These are phyloP conservation scores for Pseudochaenichthys georgianus DNA, from an alignment of 2,797 vertebrate species.

Conservation along the genomic window DNA sequence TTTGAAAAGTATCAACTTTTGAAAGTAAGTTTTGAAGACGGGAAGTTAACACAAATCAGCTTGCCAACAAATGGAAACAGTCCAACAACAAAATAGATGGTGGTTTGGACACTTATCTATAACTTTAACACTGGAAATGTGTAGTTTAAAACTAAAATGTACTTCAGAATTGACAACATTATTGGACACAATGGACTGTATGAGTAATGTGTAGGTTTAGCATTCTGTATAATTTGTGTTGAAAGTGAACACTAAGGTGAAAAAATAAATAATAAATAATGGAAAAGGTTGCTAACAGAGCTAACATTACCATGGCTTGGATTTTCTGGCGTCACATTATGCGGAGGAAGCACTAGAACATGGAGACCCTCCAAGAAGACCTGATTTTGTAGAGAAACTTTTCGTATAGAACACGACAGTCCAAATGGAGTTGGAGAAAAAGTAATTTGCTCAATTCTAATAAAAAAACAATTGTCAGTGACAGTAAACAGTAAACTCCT, in stretches of 20 bases:
- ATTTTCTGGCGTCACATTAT: not conserved
- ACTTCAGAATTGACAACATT: not conserved
- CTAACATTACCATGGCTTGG: not conserved
- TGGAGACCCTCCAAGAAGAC: not conserved
- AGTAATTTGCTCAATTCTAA: conserved; percentile 23
- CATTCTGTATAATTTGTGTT: not conserved
- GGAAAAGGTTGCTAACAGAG: not conserved
- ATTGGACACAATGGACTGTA: not conserved
- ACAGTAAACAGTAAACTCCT: conserved; percentile 1
- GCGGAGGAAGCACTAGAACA: conserved; percentile 6
- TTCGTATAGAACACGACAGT: not conserved
- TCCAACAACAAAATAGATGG: too few species aligned
- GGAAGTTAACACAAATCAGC: too few species aligned
- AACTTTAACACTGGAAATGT: too few species aligned
- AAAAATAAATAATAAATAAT: not conserved
- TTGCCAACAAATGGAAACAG: too few species aligned
- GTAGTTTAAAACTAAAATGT: too few species aligned
- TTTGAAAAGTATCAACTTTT: too few species aligned
- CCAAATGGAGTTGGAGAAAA: conserved; percentile 26
- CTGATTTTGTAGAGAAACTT: not conserved
- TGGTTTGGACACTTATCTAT: too few species aligned
- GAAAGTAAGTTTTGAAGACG: too few species aligned
- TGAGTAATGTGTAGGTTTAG: not conserved
- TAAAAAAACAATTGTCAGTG: conserved; percentile 10
- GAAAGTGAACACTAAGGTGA: not conserved